Evolutionary conservation across 1,140 invertebrate genomes (phyloP).

Genomic region (Eueides isabella): DNA sequence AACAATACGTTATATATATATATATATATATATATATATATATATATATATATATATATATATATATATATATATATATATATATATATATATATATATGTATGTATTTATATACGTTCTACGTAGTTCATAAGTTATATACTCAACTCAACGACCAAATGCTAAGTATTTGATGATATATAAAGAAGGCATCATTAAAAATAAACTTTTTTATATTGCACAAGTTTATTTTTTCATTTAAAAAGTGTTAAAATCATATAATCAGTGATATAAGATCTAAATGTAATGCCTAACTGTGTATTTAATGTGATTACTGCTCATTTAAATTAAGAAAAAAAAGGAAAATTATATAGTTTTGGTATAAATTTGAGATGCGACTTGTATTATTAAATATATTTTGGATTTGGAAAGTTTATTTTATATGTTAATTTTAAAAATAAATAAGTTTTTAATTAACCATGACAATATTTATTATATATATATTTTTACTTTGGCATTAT

Average conservation of each 20-base stretch:
- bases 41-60: no score
- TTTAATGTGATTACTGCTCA: constrained; percentile 4
- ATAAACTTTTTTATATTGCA: not conserved
- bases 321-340: not conserved
- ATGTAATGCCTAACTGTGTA: not conserved
- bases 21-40: no score
- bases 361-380: not conserved
- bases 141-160: no score
- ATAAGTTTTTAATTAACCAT: not conserved
- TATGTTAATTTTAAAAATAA: not conserved
- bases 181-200: not conserved
- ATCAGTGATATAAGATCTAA: not conserved
- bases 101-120: no score
- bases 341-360: not conserved
- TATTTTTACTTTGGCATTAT: constrained; percentile 5
- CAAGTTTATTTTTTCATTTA: not conserved
- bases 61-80: no score
- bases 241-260: not conserved
- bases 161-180: no score
- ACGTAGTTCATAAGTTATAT: no score
- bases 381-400: not conserved
- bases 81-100: no score
- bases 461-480: not conserved
- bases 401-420: not conserved
- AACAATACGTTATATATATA: no score